Evolutionary conservation across 2,797 vertebrate genomes (phyloP), one percentile per base, ranked within the genome.

Genomic region (Periophthalmus magnuspinnatus): DNA sequence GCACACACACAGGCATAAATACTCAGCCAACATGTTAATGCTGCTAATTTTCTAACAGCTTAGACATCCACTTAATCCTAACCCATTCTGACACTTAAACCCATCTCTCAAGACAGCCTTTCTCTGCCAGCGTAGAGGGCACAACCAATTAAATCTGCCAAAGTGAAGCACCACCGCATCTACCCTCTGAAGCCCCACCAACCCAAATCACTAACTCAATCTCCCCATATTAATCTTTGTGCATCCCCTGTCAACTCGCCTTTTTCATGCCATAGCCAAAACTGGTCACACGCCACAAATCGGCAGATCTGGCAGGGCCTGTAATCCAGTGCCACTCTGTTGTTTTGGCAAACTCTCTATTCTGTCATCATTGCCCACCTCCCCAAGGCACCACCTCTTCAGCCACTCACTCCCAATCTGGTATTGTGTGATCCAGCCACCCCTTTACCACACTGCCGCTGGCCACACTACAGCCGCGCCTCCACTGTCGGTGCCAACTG

Each of bases 251-350:
- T 92, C 89, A 90, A 82, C 84, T 82, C 70, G 69, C 79, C 85
- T 88, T 85, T 45, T 89, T 90, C 68, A 86, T 80, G 83, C 73
- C 48, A 34, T 63, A 63, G 87, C 91, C 88, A 90, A 86, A 87
- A 89, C 79, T 80, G 81, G 88, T 89, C 85, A 85, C 88, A 86
- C 77, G 69, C 83, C 81, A 80, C 77, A 78, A 76, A 90, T 86
- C 82, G 79, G 79, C 81, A 74, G 81, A 84, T 87, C 86, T 90
- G 86, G 83, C 78, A 69, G 80, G 71, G 58, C 75, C 76, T 76
- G 75, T 90, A 91, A 92, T 91, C 91, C 85, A 86, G 77, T 68
- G 32, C 69, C 89, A 74, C 89, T 88, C 90, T 91, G 91, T 88
- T 89, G 84, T 84, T 89, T 90, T 93, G 91, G 91, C 90, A 90